A percentile compares a stretch with the other conserved stretches of the same genome.
Conservation (phyloP, 2,888 invertebrate species). For the Heliconius erato region DNA sequence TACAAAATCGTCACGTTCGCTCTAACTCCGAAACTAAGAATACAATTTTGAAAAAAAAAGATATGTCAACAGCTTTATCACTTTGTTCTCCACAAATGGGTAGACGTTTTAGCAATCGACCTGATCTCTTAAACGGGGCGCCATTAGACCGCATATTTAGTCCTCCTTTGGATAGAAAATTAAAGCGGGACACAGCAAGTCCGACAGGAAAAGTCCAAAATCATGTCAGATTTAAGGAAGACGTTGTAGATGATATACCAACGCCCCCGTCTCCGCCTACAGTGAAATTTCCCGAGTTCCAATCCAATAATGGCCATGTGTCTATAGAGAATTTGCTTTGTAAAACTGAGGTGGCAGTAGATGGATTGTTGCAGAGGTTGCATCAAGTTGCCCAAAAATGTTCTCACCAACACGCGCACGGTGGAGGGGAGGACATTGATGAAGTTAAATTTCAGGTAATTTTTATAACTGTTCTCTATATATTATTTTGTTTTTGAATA, state of each 20-base stretch:
- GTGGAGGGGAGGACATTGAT: constrained; percentile 90
- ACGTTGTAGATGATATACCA: constrained; percentile 77
- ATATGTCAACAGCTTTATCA: constrained; percentile 76
- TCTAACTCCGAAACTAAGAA: constrained; percentile 82
- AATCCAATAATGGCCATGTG: constrained; percentile 84
- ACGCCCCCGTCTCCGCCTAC: constrained; percentile 81
- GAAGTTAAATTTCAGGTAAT: constrained; percentile 90
- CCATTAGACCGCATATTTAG: constrained; percentile 76
- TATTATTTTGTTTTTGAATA: not conserved
- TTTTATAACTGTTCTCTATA: not conserved
- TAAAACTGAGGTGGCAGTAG: constrained; percentile 90
- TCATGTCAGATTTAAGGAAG: constrained; percentile 82
- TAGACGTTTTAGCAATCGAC: constrained; percentile 79
- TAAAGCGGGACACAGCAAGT: constrained; percentile 69
- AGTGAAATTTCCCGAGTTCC: constrained; percentile 73
- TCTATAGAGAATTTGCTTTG: constrained; percentile 87
- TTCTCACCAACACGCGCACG: constrained; percentile 90
- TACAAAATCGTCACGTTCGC: constrained; percentile 78
- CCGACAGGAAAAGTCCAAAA: constrained; percentile 76
- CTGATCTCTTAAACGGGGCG: constrained; percentile 78
- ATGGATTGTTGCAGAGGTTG: constrained; percentile 88
- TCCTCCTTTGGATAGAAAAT: constrained; percentile 75
- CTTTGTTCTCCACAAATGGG: constrained; percentile 86
- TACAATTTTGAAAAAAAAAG: constrained; percentile 80
- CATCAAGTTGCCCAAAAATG: constrained; percentile 91